phyloP scores from a whole-genome alignment of 1,140 invertebrate species.

The Aphis gossypii region DNA sequence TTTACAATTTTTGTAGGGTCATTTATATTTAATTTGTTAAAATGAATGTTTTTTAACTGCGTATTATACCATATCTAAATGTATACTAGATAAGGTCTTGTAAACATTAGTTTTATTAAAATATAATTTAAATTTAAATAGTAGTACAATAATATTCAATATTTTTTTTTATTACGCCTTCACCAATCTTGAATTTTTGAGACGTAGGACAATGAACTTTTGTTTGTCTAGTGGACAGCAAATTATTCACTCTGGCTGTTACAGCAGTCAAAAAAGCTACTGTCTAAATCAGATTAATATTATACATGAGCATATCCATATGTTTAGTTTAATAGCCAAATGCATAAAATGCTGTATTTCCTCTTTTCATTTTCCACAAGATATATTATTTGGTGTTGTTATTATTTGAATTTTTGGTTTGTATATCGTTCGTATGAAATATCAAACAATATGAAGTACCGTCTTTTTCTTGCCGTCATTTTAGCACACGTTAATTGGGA shows the following conservation, averaged over 20 bases:
- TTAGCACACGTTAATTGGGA: too few species aligned
- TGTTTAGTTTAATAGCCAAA: not conserved
- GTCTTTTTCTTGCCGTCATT: too few species aligned
- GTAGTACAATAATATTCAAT: not conserved
- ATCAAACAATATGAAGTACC: too few species aligned
- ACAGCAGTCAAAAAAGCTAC: not conserved
- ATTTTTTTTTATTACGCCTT: not conserved
- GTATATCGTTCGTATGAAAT: not conserved
- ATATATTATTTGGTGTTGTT: too few species aligned
- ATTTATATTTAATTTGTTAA: not conserved
- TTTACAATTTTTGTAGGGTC: not conserved
- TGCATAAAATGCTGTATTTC: not conserved
- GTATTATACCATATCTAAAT: too few species aligned
- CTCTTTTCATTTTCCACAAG: too few species aligned
- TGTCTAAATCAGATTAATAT: not conserved
- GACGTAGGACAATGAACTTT: too few species aligned
- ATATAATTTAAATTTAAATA: not conserved
- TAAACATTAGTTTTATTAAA: not conserved
- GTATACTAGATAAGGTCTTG: too few species aligned
- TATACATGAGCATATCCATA: not conserved
- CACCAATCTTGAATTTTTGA: not conserved
- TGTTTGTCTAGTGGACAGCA: not conserved
- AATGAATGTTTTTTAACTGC: not conserved
- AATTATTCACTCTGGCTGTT: not conserved
- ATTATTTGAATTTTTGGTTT: too few species aligned